Evolutionary conservation across 2,888 invertebrate genomes (phyloP).

Genomic region (Cosmia trapezina): DNA sequence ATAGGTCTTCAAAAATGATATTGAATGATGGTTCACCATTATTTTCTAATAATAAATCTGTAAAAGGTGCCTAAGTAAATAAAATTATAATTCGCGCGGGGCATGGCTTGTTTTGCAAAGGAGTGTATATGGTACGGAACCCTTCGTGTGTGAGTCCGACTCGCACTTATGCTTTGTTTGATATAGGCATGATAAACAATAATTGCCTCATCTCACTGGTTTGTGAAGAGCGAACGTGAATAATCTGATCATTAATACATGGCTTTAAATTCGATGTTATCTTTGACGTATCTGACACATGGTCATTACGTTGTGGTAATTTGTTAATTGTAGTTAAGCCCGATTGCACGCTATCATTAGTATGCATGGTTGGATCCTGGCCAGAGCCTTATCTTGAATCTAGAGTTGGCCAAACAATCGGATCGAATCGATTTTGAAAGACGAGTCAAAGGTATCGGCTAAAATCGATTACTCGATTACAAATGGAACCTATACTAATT

Average conservation of each 20-base stretch:
- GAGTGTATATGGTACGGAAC: no score
- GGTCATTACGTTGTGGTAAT: conserved; percentile 52
- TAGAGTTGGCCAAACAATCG: conserved; percentile 13
- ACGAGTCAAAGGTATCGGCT: conserved; percentile 13
- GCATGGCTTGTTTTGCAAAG: no score
- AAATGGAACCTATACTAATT: conserved; percentile 25
- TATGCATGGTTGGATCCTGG: conserved; percentile 44
- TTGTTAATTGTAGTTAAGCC: conserved; percentile 35
- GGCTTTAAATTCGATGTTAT: conserved; percentile 32
- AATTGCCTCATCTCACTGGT: not conserved
- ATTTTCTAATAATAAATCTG: no score
- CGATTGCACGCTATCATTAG: conserved; percentile 47
- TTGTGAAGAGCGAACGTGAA: not conserved
- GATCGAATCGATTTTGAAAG: conserved; percentile 24
- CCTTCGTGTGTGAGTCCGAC: no score
- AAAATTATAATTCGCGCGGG: no score
- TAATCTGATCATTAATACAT: not conserved
- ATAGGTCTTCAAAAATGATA: no score
- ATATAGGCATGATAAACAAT: not conserved
- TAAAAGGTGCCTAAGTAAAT: no score
- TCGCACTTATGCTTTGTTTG: not conserved
- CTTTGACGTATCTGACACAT: conserved; percentile 33
- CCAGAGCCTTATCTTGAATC: conserved; percentile 42
- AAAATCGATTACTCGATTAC: conserved; percentile 20
- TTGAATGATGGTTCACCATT: no score